phyloP scores from a whole-genome alignment of 2,888 invertebrate genomes.

The Trissolcus brochymenae region DNA sequence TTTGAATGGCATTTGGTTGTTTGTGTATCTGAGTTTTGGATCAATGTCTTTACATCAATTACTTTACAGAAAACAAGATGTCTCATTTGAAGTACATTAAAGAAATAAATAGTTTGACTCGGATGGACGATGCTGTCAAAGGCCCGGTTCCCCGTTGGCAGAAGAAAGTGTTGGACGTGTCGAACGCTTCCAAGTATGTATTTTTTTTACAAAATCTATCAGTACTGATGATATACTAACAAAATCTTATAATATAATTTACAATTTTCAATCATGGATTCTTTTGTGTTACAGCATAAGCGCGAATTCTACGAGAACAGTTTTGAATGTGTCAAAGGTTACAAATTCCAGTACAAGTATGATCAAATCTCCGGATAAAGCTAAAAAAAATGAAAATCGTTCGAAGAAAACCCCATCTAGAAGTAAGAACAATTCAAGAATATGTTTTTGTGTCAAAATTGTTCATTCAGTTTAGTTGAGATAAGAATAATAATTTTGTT shows the following conservation, averaged over 20 bases:
- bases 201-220: not conserved
- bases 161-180: slow-evolving; percentile 82
- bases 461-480: too few species aligned
- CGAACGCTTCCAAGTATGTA: slow-evolving; percentile 73
- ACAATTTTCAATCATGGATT: not conserved
- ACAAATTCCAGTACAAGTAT: slow-evolving; percentile 68
- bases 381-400: slow-evolving; percentile 76
- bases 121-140: slow-evolving; percentile 87
- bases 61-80: slow-evolving; percentile 77
- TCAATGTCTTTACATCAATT: not conserved
- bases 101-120: slow-evolving; percentile 86
- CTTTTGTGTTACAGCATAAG: slow-evolving; percentile 12
- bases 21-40: not conserved
- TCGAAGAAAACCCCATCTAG: slow-evolving; percentile 82
- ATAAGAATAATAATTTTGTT: slow-evolving; percentile 3
- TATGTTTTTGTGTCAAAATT: not conserved
- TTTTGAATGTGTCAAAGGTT: slow-evolving; percentile 71
- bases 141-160: slow-evolving; percentile 89
- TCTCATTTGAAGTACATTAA: slow-evolving; percentile 88
- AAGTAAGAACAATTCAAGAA: slow-evolving; percentile 61
- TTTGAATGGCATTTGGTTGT: not conserved
- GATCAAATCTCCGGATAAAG: slow-evolving; percentile 80
- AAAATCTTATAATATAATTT: not conserved
- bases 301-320: slow-evolving; percentile 75
- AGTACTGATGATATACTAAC: not conserved